Evolutionary conservation across 92 coral and sea anemone species (phyloP).

Genomic region (Blastomussa wellsi): DNA sequence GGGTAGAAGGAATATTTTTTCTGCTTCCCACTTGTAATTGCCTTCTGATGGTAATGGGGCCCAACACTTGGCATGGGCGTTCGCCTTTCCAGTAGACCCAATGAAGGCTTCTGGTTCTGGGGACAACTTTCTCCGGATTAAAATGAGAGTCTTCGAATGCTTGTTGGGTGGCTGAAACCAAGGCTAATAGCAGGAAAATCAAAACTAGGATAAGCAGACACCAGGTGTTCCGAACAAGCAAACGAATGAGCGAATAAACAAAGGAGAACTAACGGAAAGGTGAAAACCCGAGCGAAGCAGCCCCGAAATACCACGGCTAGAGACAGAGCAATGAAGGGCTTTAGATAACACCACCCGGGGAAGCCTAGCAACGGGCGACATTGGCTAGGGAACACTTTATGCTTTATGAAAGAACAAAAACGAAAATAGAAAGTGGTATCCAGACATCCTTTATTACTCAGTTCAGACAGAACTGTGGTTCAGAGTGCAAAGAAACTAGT

Average conservation of each 20-base stretch:
- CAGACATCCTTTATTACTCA: background rate
- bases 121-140: no score
- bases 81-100: no score
- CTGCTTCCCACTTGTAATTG: no score
- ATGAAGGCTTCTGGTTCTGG: no score
- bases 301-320: conserved; percentile 15
- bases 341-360: background rate
- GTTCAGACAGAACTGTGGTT: background rate
- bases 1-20: no score
- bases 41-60: no score
- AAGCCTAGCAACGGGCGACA: background rate
- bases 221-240: background rate
- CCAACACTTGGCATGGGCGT: no score
- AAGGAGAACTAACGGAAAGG: conserved; percentile 6
- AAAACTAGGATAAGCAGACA: background rate
- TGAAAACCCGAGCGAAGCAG: conserved; percentile 4
- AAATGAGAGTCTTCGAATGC: no score
- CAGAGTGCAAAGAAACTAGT: background rate
- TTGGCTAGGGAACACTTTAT: background rate
- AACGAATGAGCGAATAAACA: background rate
- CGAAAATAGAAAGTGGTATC: background rate
- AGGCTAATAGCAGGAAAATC: no score
- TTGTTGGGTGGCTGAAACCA: no score
- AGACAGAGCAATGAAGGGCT: background rate
- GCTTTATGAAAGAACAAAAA: background rate